Conservation (phyloP, 2,113 vertebrate species). For the Terrapene triunguis region DNA sequence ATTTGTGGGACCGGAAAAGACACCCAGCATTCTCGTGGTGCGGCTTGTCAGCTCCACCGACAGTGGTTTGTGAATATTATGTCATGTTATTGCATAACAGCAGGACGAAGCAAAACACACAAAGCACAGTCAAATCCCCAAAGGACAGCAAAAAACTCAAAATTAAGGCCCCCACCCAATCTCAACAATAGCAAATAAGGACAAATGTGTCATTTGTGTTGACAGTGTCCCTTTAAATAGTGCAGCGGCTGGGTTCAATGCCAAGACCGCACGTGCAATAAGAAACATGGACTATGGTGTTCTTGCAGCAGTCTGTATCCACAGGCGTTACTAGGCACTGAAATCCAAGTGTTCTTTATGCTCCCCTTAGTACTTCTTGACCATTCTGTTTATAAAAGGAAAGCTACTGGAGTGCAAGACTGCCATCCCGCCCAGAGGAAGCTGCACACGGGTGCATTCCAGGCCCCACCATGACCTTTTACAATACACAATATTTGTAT, state of each 20-base stretch:
- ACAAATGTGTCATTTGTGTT: neutral
- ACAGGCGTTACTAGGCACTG: neutral
- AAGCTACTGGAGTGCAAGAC: neutral
- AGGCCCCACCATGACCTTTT: neutral
- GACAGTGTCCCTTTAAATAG: neutral
- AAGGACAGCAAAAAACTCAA: neutral
- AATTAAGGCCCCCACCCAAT: neutral
- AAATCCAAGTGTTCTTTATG: neutral
- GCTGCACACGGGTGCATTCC: neutral
- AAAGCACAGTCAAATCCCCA: neutral
- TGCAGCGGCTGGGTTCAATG: neutral
- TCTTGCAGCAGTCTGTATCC: neutral
- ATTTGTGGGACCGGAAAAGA: neutral
- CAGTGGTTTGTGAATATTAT: neutral
- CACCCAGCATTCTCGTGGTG: neutral
- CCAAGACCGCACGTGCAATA: neutral
- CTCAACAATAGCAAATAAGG: neutral
- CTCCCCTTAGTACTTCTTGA: neutral
- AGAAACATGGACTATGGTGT: neutral
- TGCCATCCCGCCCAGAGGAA: neutral
- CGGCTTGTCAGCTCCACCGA: neutral
- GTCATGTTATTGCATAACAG: neutral
- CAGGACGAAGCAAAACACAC: neutral
- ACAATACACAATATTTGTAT: accelerated
- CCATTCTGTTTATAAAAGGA: neutral